phyloP scores from a whole-genome alignment of 1,140 invertebrate species.

The Bombus pascuorum region DNA sequence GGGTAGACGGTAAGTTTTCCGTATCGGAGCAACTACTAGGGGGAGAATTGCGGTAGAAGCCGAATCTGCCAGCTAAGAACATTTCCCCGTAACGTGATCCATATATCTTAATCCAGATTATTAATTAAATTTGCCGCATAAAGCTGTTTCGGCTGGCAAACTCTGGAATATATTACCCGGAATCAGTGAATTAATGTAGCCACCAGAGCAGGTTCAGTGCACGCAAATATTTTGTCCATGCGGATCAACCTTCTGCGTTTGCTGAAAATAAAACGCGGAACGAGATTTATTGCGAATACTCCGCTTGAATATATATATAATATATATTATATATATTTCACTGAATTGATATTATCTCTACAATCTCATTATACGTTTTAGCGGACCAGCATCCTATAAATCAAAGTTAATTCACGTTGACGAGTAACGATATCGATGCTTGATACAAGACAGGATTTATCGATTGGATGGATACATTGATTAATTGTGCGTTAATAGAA shows the following conservation, averaged over 20 bases:
- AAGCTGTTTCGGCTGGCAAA: conserved; percentile 74
- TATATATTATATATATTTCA: conserved; percentile 2
- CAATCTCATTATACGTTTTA: conserved; percentile 27
- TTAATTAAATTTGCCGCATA: conserved; percentile 77
- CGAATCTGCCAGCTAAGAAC: conserved; percentile 74
- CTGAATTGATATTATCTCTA: conserved; percentile 32
- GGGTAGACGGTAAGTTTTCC: conserved; percentile 70
- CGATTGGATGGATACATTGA: too few relatives aligned
- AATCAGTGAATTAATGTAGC: conserved; percentile 73
- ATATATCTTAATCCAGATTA: conserved; percentile 76
- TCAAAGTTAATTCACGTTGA: not conserved
- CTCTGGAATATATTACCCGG: conserved; percentile 71
- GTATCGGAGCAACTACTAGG: conserved; percentile 74
- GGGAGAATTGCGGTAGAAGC: conserved; percentile 53
- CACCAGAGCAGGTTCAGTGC: conserved; percentile 41
- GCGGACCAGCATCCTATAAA: not conserved
- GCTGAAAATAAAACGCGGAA: conserved; percentile 40
- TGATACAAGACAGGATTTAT: not conserved
- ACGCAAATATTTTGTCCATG: conserved; percentile 41
- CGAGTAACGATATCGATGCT: not conserved
- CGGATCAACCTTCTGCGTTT: not conserved
- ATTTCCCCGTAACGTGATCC: conserved; percentile 56
- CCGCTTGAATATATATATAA: too few relatives aligned
- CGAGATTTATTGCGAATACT: conserved; percentile 24
- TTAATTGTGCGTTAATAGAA: not conserved